Percentiles rank a stretch among this genome's conserved stretches.
Conservation (phyloP, 2,888 invertebrate genomes). For the Orthonevra nobilis region DNA sequence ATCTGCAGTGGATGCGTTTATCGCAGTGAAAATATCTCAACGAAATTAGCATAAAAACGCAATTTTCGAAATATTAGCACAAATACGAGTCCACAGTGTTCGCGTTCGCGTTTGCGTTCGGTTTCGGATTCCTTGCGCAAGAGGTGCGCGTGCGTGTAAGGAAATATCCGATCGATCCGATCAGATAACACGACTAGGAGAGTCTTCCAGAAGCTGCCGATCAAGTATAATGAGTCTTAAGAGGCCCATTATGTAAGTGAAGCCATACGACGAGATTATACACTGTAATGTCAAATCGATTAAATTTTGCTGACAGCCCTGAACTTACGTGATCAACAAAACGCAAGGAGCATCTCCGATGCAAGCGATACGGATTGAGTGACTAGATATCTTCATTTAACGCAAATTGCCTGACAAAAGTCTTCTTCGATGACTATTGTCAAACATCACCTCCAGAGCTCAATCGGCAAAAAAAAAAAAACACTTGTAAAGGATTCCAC, state of each 20-base stretch:
- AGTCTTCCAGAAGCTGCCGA: conserved; percentile 43
- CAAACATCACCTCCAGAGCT: conserved; percentile 1
- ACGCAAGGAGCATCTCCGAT: conserved; percentile 65
- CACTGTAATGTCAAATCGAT: conserved; percentile 62
- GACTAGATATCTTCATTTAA: background rate
- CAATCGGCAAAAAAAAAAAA: conserved; percentile 25
- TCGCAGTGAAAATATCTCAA: conserved; percentile 59
- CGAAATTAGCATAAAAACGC: conserved; percentile 79
- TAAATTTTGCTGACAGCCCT: conserved; percentile 54
- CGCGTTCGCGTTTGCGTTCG: no score
- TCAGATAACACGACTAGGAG: conserved; percentile 54
- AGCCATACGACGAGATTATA: conserved; percentile 7
- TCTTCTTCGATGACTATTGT: no score
- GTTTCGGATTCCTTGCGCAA: no score
- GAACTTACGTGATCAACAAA: conserved; percentile 61
- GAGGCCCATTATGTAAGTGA: conserved; percentile 50
- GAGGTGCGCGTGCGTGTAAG: conserved; percentile 64
- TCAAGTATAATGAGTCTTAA: conserved; percentile 36
- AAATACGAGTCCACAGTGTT: conserved; percentile 46
- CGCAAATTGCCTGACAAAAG: conserved; percentile 51
- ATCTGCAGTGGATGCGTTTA: conserved; percentile 50
- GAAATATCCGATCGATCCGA: conserved; percentile 55
- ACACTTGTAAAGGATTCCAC: conserved; percentile 42
- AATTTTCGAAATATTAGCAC: conserved; percentile 77
- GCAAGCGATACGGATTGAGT: conserved; percentile 24